Evolutionary conservation across 2,797 vertebrate species (phyloP).

Genomic region (Hypotaenidia philippensis): DNA sequence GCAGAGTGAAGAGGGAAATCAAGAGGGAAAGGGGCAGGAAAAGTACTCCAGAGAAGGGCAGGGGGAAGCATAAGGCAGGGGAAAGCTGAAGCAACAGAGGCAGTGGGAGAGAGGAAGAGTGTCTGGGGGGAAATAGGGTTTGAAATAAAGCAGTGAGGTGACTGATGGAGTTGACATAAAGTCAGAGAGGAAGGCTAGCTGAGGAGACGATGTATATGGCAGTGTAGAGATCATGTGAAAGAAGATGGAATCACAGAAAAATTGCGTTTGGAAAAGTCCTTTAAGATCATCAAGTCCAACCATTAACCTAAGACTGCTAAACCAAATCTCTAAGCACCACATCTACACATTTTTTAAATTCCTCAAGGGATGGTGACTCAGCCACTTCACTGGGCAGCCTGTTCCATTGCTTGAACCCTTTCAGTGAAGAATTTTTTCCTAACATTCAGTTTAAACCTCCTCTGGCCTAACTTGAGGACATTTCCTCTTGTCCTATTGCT

Average conservation of each 20-base stretch:
- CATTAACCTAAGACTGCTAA: too few relatives aligned
- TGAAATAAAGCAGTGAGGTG: background rate
- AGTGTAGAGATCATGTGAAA: background rate
- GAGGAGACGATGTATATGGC: background rate
- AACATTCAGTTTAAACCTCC: too few relatives aligned
- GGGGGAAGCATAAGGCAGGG: background rate
- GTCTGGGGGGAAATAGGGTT: background rate
- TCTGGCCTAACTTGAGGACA: too few relatives aligned
- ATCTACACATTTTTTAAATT: too few relatives aligned
- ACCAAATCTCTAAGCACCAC: too few relatives aligned
- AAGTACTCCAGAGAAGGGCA: background rate
- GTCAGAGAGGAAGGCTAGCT: background rate
- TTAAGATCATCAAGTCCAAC: too few relatives aligned
- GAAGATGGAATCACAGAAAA: background rate
- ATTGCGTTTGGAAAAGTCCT: too few relatives aligned
- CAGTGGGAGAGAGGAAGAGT: background rate
- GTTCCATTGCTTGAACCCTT: too few relatives aligned
- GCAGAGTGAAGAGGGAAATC: background rate
- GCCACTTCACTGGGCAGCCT: too few relatives aligned
- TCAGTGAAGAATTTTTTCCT: too few relatives aligned
- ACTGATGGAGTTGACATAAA: background rate
- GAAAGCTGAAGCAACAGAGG: background rate
- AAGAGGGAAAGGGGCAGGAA: background rate
- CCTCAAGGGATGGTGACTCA: too few relatives aligned
- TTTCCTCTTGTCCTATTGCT: too few relatives aligned